Conservation (phyloP, 1,140 invertebrate species). For the Popillia japonica region DNA sequence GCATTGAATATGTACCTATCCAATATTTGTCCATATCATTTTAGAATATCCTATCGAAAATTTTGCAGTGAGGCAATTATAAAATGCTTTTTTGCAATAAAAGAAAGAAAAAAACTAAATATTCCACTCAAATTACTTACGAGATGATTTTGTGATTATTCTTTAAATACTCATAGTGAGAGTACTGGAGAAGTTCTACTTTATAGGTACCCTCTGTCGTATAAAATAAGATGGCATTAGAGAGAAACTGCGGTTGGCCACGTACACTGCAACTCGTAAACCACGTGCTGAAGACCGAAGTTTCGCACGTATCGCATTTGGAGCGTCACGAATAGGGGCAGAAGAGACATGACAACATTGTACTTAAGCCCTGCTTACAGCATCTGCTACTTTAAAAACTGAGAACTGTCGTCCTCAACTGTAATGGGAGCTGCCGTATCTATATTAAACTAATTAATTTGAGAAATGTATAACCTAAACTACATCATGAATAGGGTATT, state of each 20-base stretch:
- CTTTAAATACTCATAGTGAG: neutral
- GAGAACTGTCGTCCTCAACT: neutral
- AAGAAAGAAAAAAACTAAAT: no score
- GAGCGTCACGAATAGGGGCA: slow-evolving; percentile 15
- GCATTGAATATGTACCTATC: no score
- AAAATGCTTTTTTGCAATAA: no score
- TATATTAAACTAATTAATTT: neutral
- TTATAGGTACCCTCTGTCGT: neutral
- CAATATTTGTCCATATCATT: no score
- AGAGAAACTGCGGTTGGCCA: slow-evolving; percentile 28
- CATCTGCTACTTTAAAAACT: neutral
- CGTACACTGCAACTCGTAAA: slow-evolving; percentile 28
- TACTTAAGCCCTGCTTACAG: slow-evolving; percentile 22
- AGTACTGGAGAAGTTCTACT: neutral
- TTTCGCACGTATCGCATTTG: slow-evolving; percentile 28
- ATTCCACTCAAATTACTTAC: no score
- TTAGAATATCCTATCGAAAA: no score
- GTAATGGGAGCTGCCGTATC: neutral
- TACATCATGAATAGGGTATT: neutral
- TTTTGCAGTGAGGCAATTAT: no score
- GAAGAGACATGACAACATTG: slow-evolving; percentile 21
- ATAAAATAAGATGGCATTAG: slow-evolving; percentile 19
- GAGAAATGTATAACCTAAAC: neutral
- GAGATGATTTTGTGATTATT: slow-evolving; percentile 19
- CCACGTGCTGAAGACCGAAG: slow-evolving; percentile 24